phyloP scores from a whole-genome alignment of 2,888 invertebrate species.

The Xanthia togata region DNA sequence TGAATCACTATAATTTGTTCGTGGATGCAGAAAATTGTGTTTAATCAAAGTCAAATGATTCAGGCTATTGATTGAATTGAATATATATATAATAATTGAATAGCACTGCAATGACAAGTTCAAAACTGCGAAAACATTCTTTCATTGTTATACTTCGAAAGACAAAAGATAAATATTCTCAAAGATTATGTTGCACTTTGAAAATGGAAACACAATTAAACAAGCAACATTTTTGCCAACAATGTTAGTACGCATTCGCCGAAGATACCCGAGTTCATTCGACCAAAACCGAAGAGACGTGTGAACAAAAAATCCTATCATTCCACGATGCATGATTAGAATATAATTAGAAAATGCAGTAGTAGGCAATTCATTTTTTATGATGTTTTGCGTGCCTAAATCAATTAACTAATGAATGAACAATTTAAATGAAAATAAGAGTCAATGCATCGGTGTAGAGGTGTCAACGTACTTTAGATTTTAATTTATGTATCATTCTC shows the following conservation, averaged over 20 bases:
- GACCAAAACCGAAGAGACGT: slow-evolving; percentile 36
- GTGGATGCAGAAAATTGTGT: slow-evolving; percentile 26
- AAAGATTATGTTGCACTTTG: slow-evolving; percentile 11
- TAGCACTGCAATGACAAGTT: slow-evolving; percentile 16
- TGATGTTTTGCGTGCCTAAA: slow-evolving; percentile 30
- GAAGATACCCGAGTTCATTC: slow-evolving; percentile 19
- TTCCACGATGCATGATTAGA: slow-evolving; percentile 15
- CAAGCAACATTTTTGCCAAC: background rate
- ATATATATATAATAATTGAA: slow-evolving; percentile 12
- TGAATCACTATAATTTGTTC: slow-evolving; percentile 9
- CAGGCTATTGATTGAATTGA: slow-evolving; percentile 1
- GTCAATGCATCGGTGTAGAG: slow-evolving; percentile 32
- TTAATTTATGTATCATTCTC: background rate
- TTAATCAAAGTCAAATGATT: slow-evolving; percentile 19
- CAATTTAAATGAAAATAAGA: slow-evolving; percentile 47
- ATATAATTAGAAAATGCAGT: slow-evolving; percentile 52
- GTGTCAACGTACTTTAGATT: slow-evolving; percentile 37
- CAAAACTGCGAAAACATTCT: slow-evolving; percentile 15
- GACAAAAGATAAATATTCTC: background rate
- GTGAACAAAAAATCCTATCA: slow-evolving; percentile 36
- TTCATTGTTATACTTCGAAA: background rate
- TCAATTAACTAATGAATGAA: slow-evolving; percentile 34
- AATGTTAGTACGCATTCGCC: slow-evolving; percentile 4
- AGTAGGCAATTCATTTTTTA: slow-evolving; percentile 17
- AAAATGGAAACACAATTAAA: background rate